phyloP scores from a whole-genome alignment of 2,888 invertebrate species.

The Amblyjoppa proteus region DNA sequence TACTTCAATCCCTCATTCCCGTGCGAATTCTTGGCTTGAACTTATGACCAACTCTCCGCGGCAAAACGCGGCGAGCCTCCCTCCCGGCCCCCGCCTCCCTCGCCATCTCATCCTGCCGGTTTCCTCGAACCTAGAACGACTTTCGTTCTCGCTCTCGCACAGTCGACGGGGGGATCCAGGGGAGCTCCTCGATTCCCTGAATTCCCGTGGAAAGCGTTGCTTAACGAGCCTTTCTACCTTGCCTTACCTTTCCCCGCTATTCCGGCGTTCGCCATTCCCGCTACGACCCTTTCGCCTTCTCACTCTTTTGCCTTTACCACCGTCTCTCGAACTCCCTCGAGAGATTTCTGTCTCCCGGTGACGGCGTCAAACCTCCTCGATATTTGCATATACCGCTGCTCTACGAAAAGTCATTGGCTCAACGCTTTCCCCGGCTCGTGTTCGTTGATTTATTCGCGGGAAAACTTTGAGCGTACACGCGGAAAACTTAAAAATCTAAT shows the following conservation, averaged over 20 bases:
- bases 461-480: conserved; percentile 56
- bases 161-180: conserved; percentile 28
- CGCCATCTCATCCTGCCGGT: conserved; percentile 38
- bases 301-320: conserved; percentile 31
- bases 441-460: conserved; percentile 60
- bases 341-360: conserved; percentile 59
- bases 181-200: conserved; percentile 73
- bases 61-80: conserved; percentile 47
- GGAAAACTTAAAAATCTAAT: conserved; percentile 61
- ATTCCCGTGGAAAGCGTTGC: conserved; percentile 73
- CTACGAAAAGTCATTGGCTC: conserved; percentile 59
- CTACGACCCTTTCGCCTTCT: conserved; percentile 51
- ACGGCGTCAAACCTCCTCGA: conserved; percentile 62
- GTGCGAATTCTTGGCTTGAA: conserved; percentile 82
- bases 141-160: conserved; percentile 50
- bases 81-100: conserved; percentile 42
- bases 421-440: conserved; percentile 25
- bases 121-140: conserved; percentile 61
- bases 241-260: conserved; percentile 57
- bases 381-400: conserved; percentile 66
- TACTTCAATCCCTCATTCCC: conserved; percentile 83
- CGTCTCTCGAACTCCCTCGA: conserved; percentile 42
- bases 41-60: conserved; percentile 80
- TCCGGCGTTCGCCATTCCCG: conserved; percentile 51
- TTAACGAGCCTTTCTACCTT: conserved; percentile 76